A percentile compares a stretch with the other conserved stretches of the same genome.
Evolutionary conservation across 2,888 invertebrate species (phyloP).

Genomic region (Apotomis capreana): DNA sequence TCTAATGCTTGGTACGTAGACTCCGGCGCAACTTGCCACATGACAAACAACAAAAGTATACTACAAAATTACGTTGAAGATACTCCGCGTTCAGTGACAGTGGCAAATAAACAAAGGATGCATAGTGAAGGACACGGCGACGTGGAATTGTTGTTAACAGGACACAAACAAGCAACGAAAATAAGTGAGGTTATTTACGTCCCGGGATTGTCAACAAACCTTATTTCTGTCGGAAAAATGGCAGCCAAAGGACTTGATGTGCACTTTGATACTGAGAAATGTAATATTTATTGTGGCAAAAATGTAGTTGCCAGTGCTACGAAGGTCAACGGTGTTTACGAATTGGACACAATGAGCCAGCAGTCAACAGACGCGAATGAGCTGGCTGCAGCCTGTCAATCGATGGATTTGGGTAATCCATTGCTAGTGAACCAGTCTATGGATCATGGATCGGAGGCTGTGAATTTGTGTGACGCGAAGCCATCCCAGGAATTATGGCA

Average conservation of each 20-base stretch:
- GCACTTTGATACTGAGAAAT: conserved; percentile 32
- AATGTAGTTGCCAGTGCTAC: conserved; percentile 35
- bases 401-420: background rate
- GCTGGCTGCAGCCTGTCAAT: background rate
- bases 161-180: background rate
- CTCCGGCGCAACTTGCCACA: no score
- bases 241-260: conserved; percentile 26
- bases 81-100: conserved; percentile 12
- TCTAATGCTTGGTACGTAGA: no score
- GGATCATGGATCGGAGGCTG: background rate
- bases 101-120: conserved; percentile 7
- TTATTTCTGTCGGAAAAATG: conserved; percentile 38
- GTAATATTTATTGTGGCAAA: conserved; percentile 39
- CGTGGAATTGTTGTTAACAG: background rate
- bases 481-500: conserved; percentile 41
- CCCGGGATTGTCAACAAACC: conserved; percentile 35
- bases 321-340: conserved; percentile 38
- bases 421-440: background rate
- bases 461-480: background rate
- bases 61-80: conserved; percentile 7
- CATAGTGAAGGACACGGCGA: background rate
- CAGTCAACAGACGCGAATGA: background rate
- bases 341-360: conserved; percentile 23
- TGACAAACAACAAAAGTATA: no score
- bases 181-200: conserved; percentile 33